A percentile compares a stretch with the other conserved stretches of the same genome.
Evolutionary conservation across 2,888 invertebrate genomes (phyloP).

Genomic region (Calliopum simillimum): DNA sequence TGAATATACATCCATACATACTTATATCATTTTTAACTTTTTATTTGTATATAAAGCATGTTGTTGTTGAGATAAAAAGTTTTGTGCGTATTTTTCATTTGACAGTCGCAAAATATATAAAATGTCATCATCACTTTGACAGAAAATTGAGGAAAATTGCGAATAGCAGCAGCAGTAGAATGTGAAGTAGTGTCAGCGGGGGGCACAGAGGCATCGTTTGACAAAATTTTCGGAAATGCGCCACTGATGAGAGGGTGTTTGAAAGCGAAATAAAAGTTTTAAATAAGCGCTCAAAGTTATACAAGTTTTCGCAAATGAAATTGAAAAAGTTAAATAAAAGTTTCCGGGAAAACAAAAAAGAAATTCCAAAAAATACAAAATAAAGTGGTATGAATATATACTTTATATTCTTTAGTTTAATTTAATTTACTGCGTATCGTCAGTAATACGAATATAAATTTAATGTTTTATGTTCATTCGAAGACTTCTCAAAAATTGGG

Average conservation of each 20-base stretch:
- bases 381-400: no score
- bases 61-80: no score
- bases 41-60: not conserved
- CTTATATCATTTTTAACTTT: conserved; percentile 7
- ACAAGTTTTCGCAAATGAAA: conserved; percentile 8
- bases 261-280: conserved; percentile 6
- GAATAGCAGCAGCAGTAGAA: not conserved
- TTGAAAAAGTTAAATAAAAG: conserved; percentile 13
- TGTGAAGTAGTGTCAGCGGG: not conserved
- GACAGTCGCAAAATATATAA: conserved; percentile 5
- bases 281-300: conserved; percentile 8
- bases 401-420: no score
- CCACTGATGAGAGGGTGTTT: no score
- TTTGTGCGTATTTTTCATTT: not conserved
- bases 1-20: conserved; percentile 5
- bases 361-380: no score
- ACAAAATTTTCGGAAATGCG: no score
- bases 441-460: no score
- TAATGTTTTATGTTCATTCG: no score
- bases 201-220: no score
- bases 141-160: not conserved
- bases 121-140: conserved; percentile 5
- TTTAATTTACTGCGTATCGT: no score
- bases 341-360: not conserved
- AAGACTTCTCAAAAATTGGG: not conserved